These are phyloP conservation scores for Cantharis rufa DNA, from an alignment of 2,888 invertebrate species.

Conservation along the genomic window DNA sequence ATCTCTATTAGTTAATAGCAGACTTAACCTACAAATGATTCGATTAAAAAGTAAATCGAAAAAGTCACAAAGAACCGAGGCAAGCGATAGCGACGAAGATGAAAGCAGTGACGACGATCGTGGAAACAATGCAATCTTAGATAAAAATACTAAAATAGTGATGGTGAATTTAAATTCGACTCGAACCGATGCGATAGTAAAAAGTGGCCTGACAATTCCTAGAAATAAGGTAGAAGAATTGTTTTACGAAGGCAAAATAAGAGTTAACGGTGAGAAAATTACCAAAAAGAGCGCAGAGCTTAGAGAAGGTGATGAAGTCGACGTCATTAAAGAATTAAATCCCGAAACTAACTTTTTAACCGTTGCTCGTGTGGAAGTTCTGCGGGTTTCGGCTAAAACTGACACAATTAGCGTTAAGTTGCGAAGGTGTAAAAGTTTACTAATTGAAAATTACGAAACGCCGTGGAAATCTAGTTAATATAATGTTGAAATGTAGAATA, in stretches of 20 bases:
- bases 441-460: slow-evolving; percentile 74
- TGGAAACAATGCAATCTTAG: slow-evolving; percentile 56
- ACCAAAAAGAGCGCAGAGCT: slow-evolving; percentile 75
- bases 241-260: slow-evolving; percentile 80
- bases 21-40: slow-evolving; percentile 11
- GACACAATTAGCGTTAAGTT: slow-evolving; percentile 65
- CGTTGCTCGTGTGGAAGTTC: slow-evolving; percentile 70
- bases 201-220: slow-evolving; percentile 70
- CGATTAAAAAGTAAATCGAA: slow-evolving; percentile 41
- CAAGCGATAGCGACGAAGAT: slow-evolving; percentile 60
- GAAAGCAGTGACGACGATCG: slow-evolving; percentile 55
- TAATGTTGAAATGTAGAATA: neutral
- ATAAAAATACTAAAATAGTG: slow-evolving; percentile 67
- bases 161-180: slow-evolving; percentile 68
- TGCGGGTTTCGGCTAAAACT: slow-evolving; percentile 60
- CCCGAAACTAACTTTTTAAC: slow-evolving; percentile 70
- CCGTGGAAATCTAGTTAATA: slow-evolving; percentile 52
- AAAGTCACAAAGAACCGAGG: slow-evolving; percentile 36
- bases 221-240: slow-evolving; percentile 79
- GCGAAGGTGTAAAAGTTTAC: slow-evolving; percentile 69
- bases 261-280: slow-evolving; percentile 77
- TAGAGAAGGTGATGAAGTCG: slow-evolving; percentile 73
- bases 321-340: slow-evolving; percentile 71
- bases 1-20: neutral
- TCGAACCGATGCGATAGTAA: slow-evolving; percentile 72